Percentiles rank a stretch among this genome's conserved stretches.
Conservation (phyloP, 2,113 vertebrate species). For the Ailurus styani region DNA sequence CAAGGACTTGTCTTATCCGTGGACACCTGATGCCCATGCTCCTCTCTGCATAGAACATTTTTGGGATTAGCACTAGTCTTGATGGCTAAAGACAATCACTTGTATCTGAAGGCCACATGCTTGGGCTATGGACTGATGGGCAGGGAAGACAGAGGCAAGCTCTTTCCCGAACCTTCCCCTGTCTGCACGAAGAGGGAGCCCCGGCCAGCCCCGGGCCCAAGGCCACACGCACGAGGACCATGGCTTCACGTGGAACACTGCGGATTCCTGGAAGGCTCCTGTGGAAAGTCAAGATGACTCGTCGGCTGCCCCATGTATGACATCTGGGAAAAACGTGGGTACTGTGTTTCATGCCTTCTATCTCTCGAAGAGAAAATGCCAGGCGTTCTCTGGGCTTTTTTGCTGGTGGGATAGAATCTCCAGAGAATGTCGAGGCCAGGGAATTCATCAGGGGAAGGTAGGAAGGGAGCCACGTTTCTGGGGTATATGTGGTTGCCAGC, state of each 20-base stretch:
- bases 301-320: rapidly evolving
- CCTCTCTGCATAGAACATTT: too few relatives aligned
- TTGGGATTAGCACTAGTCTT: too few relatives aligned
- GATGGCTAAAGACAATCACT: rapidly evolving
- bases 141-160: too few relatives aligned
- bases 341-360: neutral
- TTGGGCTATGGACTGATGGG: neutral
- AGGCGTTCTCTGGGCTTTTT: neutral
- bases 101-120: too few relatives aligned
- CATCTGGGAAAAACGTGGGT: neutral
- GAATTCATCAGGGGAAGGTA: rapidly evolving
- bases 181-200: neutral
- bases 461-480: rapidly evolving
- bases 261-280: too few relatives aligned
- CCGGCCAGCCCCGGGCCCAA: neutral
- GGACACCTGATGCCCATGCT: neutral
- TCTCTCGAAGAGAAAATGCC: neutral
- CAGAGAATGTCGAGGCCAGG: neutral
- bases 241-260: neutral
- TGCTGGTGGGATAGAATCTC: neutral
- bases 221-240: neutral
- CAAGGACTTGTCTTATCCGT: rapidly evolving
- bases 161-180: too few relatives aligned
- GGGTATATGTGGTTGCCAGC: rapidly evolving
- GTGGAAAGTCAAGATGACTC: neutral